Conservation (phyloP, 2,797 vertebrate species). For the Caiman crocodilus region DNA sequence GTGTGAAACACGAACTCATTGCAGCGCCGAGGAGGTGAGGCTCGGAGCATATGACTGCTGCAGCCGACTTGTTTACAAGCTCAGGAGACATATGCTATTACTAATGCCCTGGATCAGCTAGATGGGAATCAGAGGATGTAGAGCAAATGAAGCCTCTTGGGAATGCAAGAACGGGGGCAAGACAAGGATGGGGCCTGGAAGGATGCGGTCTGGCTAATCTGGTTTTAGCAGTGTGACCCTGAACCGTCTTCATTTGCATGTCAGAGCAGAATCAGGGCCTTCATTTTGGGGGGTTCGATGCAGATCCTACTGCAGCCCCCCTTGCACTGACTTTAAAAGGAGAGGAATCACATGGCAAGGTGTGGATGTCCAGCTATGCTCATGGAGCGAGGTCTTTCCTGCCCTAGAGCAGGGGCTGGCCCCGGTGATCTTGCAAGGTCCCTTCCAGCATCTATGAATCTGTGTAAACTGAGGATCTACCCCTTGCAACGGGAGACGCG, state of each 20-base stretch:
- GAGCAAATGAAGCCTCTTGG: not conserved
- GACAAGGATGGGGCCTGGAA: fast-evolving
- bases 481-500: too few relatives aligned
- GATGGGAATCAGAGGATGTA: not conserved
- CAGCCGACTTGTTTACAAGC: not conserved
- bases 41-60: fast-evolving
- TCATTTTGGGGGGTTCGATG: not conserved
- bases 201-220: fast-evolving
- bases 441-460: too few relatives aligned
- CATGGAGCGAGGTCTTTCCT: too few relatives aligned
- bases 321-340: fast-evolving
- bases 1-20: not conserved
- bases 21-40: not conserved
- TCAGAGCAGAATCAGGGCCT: not conserved
- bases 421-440: too few relatives aligned
- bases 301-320: too few relatives aligned
- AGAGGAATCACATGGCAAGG: not conserved
- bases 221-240: not conserved
- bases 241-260: not conserved
- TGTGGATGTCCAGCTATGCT: too few relatives aligned
- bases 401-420: too few relatives aligned
- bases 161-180: not conserved
- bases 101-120: not conserved
- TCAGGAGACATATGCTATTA: fast-evolving
- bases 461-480: too few relatives aligned